Base-by-base conservation (phyloP, 2,888 invertebrate genomes). In the Meteorus colon region DNA sequence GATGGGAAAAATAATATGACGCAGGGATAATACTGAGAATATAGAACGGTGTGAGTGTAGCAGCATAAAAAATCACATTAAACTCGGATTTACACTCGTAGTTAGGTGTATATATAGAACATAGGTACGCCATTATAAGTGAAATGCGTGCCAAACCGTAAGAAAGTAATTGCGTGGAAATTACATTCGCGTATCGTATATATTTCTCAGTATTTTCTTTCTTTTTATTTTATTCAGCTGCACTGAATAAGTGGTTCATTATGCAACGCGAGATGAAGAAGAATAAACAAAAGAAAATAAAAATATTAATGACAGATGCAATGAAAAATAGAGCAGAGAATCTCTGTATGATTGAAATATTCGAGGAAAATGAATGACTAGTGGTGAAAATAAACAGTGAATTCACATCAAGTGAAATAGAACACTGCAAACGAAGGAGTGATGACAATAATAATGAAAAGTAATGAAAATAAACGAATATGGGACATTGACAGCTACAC, bases 81-180 rank as follows among this genome's bases (percentile, higher is more conserved):
- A 73, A 73, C 67, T 27, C 73, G 5, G 73, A 66, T 67, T 73
- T 67, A 73, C 67, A 66, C 55, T 60, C 48, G 59, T 60, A 67
- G 73, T 66, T 41, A 8, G 41, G 67, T 37, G 55, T 55, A 34
- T 65, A 34, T 66, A 55, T 41, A 24, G 29, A 12, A 14, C 48
- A 27, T 55, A 67, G 19, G 41, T 73, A 51, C 34, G 6, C 66
- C 29, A 73, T 41, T 66, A 67, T 59, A 60, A 67, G 60, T 59
- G 48, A 67, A 59, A 66, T 73, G 66, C 73, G 66, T 73, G 73
- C 73, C 73, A 73, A 73, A 73, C 73, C 67, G 67, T 73, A 73
- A 73, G 59, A 73, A 73, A 67, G 60, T 67, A 67, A 73, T 67
- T 73, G 59, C 41, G 59, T 67, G 37, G 45, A 66, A 73, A 73